Evolutionary conservation across 2,888 invertebrate genomes (phyloP).

Genomic region (Lysandra coridon): DNA sequence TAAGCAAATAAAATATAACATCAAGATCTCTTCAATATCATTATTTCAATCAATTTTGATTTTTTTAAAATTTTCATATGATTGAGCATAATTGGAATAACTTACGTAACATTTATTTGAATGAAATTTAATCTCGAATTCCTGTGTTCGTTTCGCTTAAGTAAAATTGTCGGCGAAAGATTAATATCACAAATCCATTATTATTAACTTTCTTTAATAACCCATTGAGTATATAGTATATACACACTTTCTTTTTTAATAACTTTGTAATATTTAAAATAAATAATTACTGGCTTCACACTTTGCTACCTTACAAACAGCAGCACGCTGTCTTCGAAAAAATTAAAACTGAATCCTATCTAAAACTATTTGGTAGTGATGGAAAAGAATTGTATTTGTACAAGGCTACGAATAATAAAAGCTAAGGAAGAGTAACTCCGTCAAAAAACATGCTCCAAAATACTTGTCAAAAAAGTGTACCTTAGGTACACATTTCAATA

Average conservation of each 20-base stretch:
- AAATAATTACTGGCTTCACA: neutral
- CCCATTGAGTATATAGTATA: neutral
- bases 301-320: neutral
- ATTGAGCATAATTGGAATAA: neutral
- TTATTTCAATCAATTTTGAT: neutral
- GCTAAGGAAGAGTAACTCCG: too few relatives aligned
- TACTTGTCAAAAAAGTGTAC: too few relatives aligned
- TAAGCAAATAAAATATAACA: neutral
- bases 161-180: neutral
- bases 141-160: neutral
- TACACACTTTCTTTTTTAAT: neutral
- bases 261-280: neutral
- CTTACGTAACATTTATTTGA: neutral
- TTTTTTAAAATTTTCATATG: neutral
- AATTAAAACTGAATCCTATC: neutral
- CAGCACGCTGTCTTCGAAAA: too few relatives aligned
- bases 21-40: neutral
- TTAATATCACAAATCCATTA: neutral
- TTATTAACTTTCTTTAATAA: slow-evolving; percentile 7
- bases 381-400: neutral
- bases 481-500: too few relatives aligned
- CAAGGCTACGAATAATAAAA: too few relatives aligned
- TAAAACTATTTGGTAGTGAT: neutral
- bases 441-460: too few relatives aligned
- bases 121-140: neutral